Evolutionary conservation across 2,888 invertebrate genomes (phyloP).

Genomic region (Sminthurinus aureus): DNA sequence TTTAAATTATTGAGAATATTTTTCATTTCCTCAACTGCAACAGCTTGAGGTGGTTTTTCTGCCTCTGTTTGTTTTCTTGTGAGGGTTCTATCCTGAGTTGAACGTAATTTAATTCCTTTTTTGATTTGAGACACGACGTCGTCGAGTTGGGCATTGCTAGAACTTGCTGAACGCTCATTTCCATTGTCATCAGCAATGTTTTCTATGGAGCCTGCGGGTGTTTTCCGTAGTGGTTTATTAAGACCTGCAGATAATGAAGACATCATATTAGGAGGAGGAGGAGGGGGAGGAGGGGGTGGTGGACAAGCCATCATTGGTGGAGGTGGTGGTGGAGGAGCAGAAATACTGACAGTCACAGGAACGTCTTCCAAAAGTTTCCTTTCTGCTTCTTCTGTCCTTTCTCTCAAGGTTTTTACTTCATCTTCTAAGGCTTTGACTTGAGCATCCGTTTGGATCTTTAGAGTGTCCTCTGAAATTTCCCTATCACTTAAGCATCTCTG

Average conservation of each 20-base stretch:
- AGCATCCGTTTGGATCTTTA: constrained; percentile 46
- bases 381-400: constrained; percentile 52
- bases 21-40: constrained; percentile 53
- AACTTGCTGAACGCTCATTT: not conserved
- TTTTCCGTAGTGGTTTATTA: constrained; percentile 41
- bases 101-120: constrained; percentile 54
- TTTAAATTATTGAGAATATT: constrained; percentile 53
- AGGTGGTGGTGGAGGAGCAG: constrained; percentile 47
- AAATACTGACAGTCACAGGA: constrained; percentile 32
- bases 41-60: constrained; percentile 42
- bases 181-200: not conserved
- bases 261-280: constrained; percentile 14
- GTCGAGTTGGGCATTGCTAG: constrained; percentile 51
- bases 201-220: not conserved
- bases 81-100: constrained; percentile 49
- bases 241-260: constrained; percentile 45
- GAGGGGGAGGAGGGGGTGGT: constrained; percentile 5
- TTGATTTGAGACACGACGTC: constrained; percentile 55
- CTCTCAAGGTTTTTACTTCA: constrained; percentile 42
- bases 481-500: constrained; percentile 52
- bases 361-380: constrained; percentile 49
- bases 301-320: constrained; percentile 10
- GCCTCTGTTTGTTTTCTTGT: constrained; percentile 45
- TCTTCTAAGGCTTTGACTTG: constrained; percentile 53
- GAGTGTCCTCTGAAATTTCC: constrained; percentile 48